Conservation (phyloP, 2,888 invertebrate species). For the Andrena bucephala region DNA sequence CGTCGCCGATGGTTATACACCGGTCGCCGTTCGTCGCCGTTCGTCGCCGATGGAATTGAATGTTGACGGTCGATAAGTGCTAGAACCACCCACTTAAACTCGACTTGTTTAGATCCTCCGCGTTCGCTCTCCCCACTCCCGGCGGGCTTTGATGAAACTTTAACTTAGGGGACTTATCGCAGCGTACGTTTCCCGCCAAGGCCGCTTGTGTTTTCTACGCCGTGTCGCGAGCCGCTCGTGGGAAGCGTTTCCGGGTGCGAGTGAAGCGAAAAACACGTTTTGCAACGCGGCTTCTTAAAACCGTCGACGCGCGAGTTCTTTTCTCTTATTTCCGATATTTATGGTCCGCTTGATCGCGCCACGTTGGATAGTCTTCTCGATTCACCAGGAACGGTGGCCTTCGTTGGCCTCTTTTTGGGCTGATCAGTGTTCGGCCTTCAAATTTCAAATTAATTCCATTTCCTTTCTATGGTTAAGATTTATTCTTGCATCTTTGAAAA, state of each 20-base stretch:
- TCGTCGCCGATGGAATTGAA: not conserved
- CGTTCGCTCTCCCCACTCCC: not conserved
- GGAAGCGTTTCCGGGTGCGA: constrained; percentile 36
- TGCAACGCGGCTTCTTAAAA: constrained; percentile 33
- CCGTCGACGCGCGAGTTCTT: not conserved
- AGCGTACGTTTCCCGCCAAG: constrained; percentile 19
- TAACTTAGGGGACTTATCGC: constrained; percentile 33
- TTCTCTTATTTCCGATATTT: not conserved
- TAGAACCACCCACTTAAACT: not conserved
- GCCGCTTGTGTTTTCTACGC: constrained; percentile 21
- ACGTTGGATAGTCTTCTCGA: not conserved
- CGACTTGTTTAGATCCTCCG: not conserved
- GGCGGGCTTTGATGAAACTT: constrained; percentile 32
- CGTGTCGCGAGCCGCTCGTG: not conserved
- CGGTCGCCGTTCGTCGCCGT: not conserved
- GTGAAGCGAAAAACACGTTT: constrained; percentile 51
- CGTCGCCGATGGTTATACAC: not conserved
- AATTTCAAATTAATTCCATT: too few species aligned
- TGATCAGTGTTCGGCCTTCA: too few species aligned
- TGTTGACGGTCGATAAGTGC: not conserved
- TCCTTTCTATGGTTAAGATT: too few species aligned
- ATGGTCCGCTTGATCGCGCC: not conserved
- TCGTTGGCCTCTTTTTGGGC: too few species aligned
- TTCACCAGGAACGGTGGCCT: too few species aligned
- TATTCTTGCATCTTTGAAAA: too few species aligned